Percentiles rank a stretch among this genome's conserved stretches.
Conservation (phyloP, 1,140 invertebrate genomes). For the Atta colombica region DNA sequence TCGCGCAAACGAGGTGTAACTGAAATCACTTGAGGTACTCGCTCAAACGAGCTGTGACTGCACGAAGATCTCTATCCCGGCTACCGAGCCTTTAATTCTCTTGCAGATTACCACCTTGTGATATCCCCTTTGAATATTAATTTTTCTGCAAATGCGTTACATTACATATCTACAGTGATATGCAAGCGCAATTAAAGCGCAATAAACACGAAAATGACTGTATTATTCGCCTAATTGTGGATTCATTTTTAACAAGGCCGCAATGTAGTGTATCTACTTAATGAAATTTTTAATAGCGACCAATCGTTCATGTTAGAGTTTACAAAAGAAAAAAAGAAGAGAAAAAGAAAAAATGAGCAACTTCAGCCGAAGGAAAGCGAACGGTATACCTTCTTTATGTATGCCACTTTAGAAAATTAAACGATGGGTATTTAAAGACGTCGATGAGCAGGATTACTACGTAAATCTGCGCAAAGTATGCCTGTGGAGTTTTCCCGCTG, state of each 20-base stretch:
- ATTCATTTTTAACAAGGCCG: conserved; percentile 38
- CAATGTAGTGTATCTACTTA: neutral
- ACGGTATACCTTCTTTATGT: neutral
- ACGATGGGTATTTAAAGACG: conserved; percentile 8
- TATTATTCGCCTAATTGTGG: conserved; percentile 21
- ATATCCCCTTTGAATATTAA: conserved; percentile 60
- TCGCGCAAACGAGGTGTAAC: conserved; percentile 83
- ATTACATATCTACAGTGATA: conserved; percentile 7
- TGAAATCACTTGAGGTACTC: conserved; percentile 76
- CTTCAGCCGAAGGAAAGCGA: neutral
- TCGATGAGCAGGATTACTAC: conserved; percentile 59
- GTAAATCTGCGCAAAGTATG: conserved; percentile 79
- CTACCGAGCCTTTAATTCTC: conserved; percentile 67
- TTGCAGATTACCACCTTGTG: conserved; percentile 56
- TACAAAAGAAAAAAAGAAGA: neutral
- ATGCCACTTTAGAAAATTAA: conserved; percentile 12
- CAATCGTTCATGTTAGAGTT: neutral
- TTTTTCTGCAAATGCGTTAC: conserved; percentile 13
- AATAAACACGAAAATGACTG: conserved; percentile 22
- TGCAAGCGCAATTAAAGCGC: conserved; percentile 53
- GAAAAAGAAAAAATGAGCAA: neutral
- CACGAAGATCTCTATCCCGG: conserved; percentile 72
- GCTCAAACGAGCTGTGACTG: conserved; percentile 79
- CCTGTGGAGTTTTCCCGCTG: conserved; percentile 70
- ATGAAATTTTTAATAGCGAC: conserved; percentile 15